Base-by-base conservation (phyloP, 2,888 invertebrate genomes). In the Hirtodrosophila histrioides region DNA sequence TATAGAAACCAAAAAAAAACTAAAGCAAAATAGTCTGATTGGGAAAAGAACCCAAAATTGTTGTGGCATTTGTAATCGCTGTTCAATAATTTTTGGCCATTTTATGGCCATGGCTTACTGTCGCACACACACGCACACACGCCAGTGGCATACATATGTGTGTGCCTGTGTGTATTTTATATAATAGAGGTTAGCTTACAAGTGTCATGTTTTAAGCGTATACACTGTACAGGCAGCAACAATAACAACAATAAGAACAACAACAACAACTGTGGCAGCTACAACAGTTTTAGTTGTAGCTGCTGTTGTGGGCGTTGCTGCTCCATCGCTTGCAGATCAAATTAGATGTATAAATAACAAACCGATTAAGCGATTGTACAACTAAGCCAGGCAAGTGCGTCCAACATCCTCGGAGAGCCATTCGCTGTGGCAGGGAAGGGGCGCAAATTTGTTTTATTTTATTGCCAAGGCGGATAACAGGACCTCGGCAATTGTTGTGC, bases 271-370 rank as follows among this genome's bases (percentile, higher is more conserved):
- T 43, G 44, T 44, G 61, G 61, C 29, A 56, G 46, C 36, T 39
- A 61, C 79, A 74, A 51, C 48, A 54, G 36, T 39, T 69, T 44
- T 51, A 57, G 69, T 58, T 46, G 57, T 55, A 51, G 37, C 39
- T 41, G 51, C 41, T 61, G 53, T 58, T 57, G 50, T 44, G 49
- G 55, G 75, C 79, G 76, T 77, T 60, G 56, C 44, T 58, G 53
- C 66, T 53, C 72, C 78, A 65, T 81, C 81, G 75, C 78, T 75
- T 81, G 82, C 80, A 78, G 88, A 84, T 88, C 84, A 86, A 85
- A 85, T 88, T 84, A 88, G 87, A 85, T 88, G 85, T 85, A 85
- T 85, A 85, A 88, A 85, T 88, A 85, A 85, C 87, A 85, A 69
- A 88, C 87, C 84, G 88, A 85, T 85, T 84, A 84, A 84, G 85